Percentiles rank a stretch among this genome's conserved stretches.
Conservation (phyloP, 1,140 invertebrate species). For the Drosophila triauraria region DNA sequence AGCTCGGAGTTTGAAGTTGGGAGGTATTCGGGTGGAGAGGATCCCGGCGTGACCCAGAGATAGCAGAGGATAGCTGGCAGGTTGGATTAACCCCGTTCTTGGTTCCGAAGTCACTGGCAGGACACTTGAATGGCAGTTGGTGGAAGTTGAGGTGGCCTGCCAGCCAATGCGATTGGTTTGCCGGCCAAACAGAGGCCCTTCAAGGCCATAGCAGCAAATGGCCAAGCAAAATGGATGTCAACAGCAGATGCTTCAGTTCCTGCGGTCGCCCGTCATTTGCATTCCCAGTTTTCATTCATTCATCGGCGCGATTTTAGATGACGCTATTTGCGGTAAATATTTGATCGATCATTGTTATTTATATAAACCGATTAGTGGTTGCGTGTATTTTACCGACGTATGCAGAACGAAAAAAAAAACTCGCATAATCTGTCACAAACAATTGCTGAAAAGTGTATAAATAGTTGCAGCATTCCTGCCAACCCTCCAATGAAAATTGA, state of each 20-base stretch:
- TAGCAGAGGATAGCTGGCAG: conserved; percentile 40
- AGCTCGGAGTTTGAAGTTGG: neutral
- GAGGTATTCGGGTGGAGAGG: neutral
- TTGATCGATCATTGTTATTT: conserved; percentile 65
- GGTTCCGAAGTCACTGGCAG: conserved; percentile 37
- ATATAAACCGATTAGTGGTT: conserved; percentile 41
- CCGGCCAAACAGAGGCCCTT: conserved; percentile 17
- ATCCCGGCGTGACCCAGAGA: conserved; percentile 25
- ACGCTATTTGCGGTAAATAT: conserved; percentile 39
- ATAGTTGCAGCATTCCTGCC: conserved; percentile 19
- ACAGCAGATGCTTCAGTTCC: conserved; percentile 45
- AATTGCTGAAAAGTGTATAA: conserved; percentile 34
- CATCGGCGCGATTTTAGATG: neutral
- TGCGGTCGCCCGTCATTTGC: conserved; percentile 36
- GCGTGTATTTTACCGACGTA: conserved; percentile 20
- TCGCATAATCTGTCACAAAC: conserved; percentile 32
- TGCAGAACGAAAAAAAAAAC: neutral
- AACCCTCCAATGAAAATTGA: conserved; percentile 56
- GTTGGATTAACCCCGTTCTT: conserved; percentile 49
- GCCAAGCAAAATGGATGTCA: conserved; percentile 67
- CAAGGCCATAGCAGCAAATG: conserved; percentile 50
- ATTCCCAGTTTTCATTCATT: conserved; percentile 9
- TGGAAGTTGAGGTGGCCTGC: conserved; percentile 36
- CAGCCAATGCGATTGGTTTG: conserved; percentile 25
- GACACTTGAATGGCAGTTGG: conserved; percentile 51